Percentiles rank a stretch among this genome's conserved stretches.
Conservation (phyloP, 2,113 vertebrate genomes). For the Thymallus thymallus region DNA sequence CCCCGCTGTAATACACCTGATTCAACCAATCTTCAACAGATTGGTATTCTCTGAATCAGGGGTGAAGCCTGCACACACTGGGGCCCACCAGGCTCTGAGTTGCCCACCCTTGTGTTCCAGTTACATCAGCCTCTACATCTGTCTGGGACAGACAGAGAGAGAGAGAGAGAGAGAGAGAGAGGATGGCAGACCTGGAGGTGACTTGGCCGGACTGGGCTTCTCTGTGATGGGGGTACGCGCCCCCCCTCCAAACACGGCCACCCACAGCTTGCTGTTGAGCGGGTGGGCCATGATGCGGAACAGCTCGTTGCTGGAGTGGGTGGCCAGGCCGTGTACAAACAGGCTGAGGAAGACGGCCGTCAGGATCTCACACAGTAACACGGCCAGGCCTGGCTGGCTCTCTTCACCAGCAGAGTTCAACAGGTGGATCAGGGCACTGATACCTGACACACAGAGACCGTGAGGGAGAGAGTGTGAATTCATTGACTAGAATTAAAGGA, state of each 20-base stretch:
- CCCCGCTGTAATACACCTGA: too few species aligned
- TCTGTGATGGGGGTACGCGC: constrained; percentile 69
- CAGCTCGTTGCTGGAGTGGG: constrained; percentile 91
- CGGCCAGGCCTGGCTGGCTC: constrained; percentile 84
- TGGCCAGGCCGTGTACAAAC: constrained; percentile 93
- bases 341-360: constrained; percentile 93
- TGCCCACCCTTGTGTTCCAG: too few species aligned
- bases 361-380: constrained; percentile 94
- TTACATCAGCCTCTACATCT: too few species aligned
- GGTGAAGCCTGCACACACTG: too few species aligned
- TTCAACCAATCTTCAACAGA: too few species aligned
- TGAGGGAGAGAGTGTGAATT: not conserved
- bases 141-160: too few species aligned
- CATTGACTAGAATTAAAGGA: not conserved
- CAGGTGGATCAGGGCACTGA: constrained; percentile 78
- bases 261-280: constrained; percentile 93
- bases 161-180: too few species aligned
- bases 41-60: too few species aligned
- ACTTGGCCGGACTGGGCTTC: constrained; percentile 69
- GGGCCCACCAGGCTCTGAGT: too few species aligned
- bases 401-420: constrained; percentile 90
- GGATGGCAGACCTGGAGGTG: constrained; percentile 50
- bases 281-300: constrained; percentile 91
- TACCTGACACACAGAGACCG: constrained; percentile 70
- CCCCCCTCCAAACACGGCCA: constrained; percentile 91